These are phyloP conservation scores for Euura lappo DNA, from an alignment of 1,140 invertebrate species.

Conservation along the genomic window DNA sequence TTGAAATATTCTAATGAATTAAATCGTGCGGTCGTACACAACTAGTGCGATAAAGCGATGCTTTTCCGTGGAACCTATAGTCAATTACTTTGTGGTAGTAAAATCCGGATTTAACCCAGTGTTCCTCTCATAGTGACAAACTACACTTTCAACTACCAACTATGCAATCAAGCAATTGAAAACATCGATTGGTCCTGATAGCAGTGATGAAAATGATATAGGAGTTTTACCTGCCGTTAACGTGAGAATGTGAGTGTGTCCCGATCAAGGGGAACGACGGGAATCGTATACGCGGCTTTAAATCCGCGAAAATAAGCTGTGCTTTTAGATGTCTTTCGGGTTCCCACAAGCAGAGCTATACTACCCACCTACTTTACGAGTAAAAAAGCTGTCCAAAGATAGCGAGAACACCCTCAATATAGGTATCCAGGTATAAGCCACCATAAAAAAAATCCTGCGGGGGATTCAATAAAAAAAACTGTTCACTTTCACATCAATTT, in stretches of 20 bases:
- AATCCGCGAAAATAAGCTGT: neutral
- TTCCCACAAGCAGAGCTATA: neutral
- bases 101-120: no score
- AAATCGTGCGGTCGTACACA: no score
- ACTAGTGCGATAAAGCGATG: no score
- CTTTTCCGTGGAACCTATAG: no score
- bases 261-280: neutral
- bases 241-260: neutral
- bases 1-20: no score
- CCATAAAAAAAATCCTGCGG: neutral
- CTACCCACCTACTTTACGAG: neutral
- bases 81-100: no score
- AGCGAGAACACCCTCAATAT: neutral
- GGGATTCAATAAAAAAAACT: neutral
- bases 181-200: neutral
- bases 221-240: neutral
- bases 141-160: neutral
- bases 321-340: neutral
- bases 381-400: neutral
- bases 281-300: neutral
- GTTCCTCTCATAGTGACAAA: neutral
- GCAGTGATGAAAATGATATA: neutral
- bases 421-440: neutral
- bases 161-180: neutral
- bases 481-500: neutral